Evolutionary conservation across 1,140 invertebrate genomes (phyloP), one percentile per base, ranked within the genome.

Genomic region (Acromyrmex echinatior): DNA sequence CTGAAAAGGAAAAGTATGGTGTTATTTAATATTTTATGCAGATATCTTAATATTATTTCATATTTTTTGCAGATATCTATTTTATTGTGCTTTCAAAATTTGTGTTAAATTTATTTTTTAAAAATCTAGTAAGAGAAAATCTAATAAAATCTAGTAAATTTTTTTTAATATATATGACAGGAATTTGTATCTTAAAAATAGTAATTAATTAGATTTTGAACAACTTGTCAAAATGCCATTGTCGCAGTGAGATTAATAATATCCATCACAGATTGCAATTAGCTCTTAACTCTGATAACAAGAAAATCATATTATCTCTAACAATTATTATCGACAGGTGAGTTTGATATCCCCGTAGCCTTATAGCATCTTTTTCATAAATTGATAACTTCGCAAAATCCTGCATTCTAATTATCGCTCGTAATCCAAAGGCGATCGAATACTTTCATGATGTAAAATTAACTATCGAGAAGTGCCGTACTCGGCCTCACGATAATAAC

Each of bases 381-480:
- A 31, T 14, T 39, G n/a, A 76, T 84, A 84, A 49, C 39, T 62
- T 84, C n/a, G 25, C 70, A 76, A 39, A 62, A 76, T 14, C 14
- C 12, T 7, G 25, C 39, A 74, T 73, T 84, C 39, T 31, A 79
- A 79, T 79, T 65, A 86, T 66, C 62, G 31, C 31, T 86, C 21
- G 51, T 35, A 79, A 35, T 35, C 31, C 60, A 2, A 35, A 39
- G 21, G 39, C 70, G 39, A 76, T 62, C 56, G 70, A 74, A 51
- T 51, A 62, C 56, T 76, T 39, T 62, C 35, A 16, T 28, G 70
- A 76, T 76, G 70, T 76, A 84, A 74, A 84, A 84, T 84, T 84
- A 84, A 76, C 39, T 74, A 31, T 21, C 18, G 77, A 68, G 45
- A 0, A 14, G 31, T 21, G 21, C 3, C 16, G 35, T 21, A 21